These are phyloP conservation scores for Plebejus melissa DNA, from an alignment of 2,888 invertebrate genomes.

Conservation along the genomic window DNA sequence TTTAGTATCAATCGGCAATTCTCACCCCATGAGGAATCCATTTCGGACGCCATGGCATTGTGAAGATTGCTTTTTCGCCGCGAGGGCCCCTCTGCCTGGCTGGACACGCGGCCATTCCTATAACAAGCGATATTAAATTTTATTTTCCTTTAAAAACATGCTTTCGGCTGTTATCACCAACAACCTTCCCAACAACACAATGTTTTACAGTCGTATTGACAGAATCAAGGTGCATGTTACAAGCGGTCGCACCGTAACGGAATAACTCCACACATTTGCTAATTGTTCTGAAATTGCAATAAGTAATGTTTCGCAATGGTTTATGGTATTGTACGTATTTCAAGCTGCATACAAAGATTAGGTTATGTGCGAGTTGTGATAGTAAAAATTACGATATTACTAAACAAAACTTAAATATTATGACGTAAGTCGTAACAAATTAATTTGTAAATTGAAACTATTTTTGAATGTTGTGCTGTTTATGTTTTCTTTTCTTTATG, in stretches of 20 bases:
- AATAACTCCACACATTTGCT: background rate
- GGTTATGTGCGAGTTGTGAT: background rate
- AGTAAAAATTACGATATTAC: background rate
- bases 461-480: no score
- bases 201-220: no score
- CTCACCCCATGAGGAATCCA: conserved; percentile 70
- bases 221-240: background rate
- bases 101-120: conserved; percentile 72
- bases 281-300: background rate
- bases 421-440: no score
- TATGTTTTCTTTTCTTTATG: background rate
- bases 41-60: conserved; percentile 75
- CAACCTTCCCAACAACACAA: no score
- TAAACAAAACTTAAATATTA: no score
- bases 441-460: background rate
- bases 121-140: conserved; percentile 18
- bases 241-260: background rate
- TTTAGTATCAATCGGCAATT: background rate
- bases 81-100: conserved; percentile 82
- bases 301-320: background rate
- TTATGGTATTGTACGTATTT: background rate
- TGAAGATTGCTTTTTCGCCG: conserved; percentile 86
- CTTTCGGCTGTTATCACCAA: no score
- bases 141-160: no score
- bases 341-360: background rate